Evolutionary conservation across 1,140 invertebrate species (phyloP).

Genomic region (Galleria mellonella): DNA sequence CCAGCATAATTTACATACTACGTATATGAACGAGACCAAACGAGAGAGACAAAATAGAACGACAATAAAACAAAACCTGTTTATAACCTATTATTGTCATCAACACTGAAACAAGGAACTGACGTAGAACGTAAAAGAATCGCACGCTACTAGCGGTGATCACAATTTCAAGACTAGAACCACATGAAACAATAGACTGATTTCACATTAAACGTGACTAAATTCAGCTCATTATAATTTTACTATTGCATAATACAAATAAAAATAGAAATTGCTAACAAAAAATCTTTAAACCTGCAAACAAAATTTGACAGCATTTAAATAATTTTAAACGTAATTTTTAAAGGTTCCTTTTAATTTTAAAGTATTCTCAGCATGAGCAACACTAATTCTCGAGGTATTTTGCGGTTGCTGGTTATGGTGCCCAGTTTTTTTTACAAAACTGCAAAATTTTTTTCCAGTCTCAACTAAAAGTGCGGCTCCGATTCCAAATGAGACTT

Average conservation of each 20-base stretch:
- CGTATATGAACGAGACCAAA: background rate
- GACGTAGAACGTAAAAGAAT: conserved; percentile 15
- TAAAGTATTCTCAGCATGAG: too few relatives aligned
- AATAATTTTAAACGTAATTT: too few relatives aligned
- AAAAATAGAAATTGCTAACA: too few relatives aligned
- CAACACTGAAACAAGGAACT: conserved; percentile 16
- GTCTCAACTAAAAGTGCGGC: too few relatives aligned
- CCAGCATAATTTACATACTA: background rate
- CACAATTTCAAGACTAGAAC: conserved; percentile 8
- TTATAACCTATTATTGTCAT: conserved; percentile 20
- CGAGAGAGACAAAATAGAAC: conserved; percentile 3
- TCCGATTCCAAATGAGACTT: too few relatives aligned
- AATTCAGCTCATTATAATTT: conserved; percentile 14
- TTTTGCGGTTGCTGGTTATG: too few relatives aligned
- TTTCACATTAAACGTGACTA: conserved; percentile 15
- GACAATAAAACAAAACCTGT: conserved; percentile 9
- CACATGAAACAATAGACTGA: conserved; percentile 20
- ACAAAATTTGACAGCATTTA: too few relatives aligned
- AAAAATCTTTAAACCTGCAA: too few relatives aligned
- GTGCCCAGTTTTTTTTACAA: too few relatives aligned
- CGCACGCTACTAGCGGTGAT: background rate
- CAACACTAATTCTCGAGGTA: too few relatives aligned
- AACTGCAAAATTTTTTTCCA: too few relatives aligned
- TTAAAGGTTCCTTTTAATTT: too few relatives aligned
- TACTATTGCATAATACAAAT: background rate